Conservation (phyloP, 2,888 invertebrate species). For the Monoplex corrugatus region DNA sequence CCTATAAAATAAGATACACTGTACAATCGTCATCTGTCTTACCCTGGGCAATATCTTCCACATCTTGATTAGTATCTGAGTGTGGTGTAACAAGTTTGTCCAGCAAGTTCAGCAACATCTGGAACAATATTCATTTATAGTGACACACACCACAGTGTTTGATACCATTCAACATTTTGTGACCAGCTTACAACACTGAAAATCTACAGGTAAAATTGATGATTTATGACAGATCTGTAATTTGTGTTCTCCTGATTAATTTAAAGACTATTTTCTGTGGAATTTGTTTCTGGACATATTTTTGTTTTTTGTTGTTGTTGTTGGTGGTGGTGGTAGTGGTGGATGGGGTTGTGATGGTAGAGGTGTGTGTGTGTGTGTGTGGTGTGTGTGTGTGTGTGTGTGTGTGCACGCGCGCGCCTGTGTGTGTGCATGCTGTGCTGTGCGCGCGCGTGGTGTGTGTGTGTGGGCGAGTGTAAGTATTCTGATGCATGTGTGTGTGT, state of each 20-base stretch:
- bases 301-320: no score
- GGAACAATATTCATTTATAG: neutral
- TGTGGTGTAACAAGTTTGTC: slow-evolving; percentile 47
- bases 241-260: neutral
- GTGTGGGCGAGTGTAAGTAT: no score
- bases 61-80: neutral
- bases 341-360: no score
- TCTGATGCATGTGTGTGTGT: no score
- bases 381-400: neutral
- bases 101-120: slow-evolving; percentile 52
- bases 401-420: neutral
- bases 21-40: neutral
- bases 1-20: neutral
- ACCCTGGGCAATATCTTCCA: slow-evolving; percentile 11
- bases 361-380: neutral
- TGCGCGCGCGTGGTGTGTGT: neutral
- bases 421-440: neutral
- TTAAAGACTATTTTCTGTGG: no score
- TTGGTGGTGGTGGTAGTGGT: no score
- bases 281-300: no score
- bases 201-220: no score
- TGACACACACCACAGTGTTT: no score
- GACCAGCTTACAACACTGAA: no score
- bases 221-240: no score
- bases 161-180: no score